These are phyloP conservation scores for Ceramica pisi DNA, from an alignment of 2,888 invertebrate genomes.

Conservation along the genomic window DNA sequence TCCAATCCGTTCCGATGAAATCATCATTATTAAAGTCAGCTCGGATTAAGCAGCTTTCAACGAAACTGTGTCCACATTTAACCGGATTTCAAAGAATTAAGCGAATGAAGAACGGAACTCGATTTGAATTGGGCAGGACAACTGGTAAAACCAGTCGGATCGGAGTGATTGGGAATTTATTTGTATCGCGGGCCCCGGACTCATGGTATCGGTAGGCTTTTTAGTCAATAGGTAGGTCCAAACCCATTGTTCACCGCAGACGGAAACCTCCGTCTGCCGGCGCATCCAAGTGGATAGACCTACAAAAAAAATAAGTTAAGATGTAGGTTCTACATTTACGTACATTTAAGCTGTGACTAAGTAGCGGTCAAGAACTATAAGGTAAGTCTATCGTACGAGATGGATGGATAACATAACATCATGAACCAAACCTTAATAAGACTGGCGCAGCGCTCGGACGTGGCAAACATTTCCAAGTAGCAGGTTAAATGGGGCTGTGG, in stretches of 20 bases:
- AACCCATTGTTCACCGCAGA: too few relatives aligned
- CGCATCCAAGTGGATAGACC: too few relatives aligned
- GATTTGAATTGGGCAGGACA: not conserved
- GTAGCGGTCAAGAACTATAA: not conserved
- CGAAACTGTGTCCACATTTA: not conserved
- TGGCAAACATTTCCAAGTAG: too few relatives aligned
- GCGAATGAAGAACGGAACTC: not conserved
- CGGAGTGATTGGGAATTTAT: too few relatives aligned
- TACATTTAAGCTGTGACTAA: not conserved
- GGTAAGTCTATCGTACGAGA: not conserved
- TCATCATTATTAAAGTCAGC: conserved; percentile 14
- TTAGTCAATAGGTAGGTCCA: too few relatives aligned
- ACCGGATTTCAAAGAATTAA: not conserved
- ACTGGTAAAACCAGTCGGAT: too few relatives aligned
- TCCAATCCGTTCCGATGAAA: not conserved
- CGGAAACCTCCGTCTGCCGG: too few relatives aligned
- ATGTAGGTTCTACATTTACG: not conserved
- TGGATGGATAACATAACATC: not conserved
- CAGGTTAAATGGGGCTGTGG: too few relatives aligned
- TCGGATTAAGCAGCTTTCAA: not conserved
- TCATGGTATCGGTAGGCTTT: too few relatives aligned
- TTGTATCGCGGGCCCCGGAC: too few relatives aligned
- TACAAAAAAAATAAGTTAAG: not conserved
- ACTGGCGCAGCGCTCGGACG: not conserved
- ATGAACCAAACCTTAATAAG: not conserved